A percentile compares a stretch with the other conserved stretches of the same genome.
Conservation (phyloP, 2,888 invertebrate species). For the Drosophila pegasa region DNA sequence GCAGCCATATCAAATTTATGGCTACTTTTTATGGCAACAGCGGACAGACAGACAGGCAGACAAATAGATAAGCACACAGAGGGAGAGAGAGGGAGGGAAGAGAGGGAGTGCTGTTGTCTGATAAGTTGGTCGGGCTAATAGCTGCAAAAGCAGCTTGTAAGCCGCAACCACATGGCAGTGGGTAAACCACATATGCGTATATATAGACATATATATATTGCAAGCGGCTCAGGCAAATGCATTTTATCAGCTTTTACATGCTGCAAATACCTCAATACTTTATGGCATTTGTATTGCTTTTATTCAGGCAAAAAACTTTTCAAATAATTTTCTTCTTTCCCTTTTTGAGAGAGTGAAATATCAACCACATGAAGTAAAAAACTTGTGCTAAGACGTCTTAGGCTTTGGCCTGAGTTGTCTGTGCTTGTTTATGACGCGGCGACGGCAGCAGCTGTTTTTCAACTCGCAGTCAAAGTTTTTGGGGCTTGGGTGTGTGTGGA, state of each 20-base stretch:
- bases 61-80: not conserved
- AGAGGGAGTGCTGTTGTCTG: conserved; percentile 17
- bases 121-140: conserved; percentile 33
- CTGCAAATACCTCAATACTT: conserved; percentile 17
- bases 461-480: conserved; percentile 60
- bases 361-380: conserved; percentile 30
- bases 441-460: conserved; percentile 53
- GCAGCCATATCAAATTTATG: conserved; percentile 68
- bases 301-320: conserved; percentile 66
- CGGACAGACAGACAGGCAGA: conserved; percentile 11
- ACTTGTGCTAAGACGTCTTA: conserved; percentile 41
- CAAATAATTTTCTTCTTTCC: conserved; percentile 61
- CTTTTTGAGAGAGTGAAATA: not conserved
- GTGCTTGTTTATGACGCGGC: conserved; percentile 58
- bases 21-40: conserved; percentile 46
- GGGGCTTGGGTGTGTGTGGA: conserved; percentile 10
- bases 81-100: not conserved
- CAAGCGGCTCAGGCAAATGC: conserved; percentile 29
- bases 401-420: conserved; percentile 15
- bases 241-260: conserved; percentile 15
- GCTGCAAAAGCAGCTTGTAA: conserved; percentile 7
- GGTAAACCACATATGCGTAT: not conserved
- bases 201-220: not conserved
- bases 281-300: conserved; percentile 33
- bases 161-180: not conserved